Base-by-base conservation (phyloP, 2,113 vertebrate genomes). In the Syngnathus scovelli region DNA sequence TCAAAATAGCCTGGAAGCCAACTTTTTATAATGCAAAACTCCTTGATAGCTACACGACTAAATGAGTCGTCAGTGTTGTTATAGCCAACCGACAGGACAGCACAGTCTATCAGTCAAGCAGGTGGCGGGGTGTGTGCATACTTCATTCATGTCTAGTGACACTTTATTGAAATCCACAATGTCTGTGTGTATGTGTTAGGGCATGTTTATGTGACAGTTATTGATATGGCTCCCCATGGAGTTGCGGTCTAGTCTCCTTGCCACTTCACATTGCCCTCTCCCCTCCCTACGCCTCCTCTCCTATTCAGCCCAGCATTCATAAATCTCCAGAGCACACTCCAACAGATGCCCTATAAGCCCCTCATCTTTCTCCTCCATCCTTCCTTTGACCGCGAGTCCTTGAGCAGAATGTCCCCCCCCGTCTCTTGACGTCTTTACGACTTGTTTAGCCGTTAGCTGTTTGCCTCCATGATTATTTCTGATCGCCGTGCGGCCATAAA, bases 401-500 rank as follows among this genome's bases (percentile, higher is more conserved):
- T 90, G 89, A 88, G 83, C 74, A 77, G 75, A 76, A 76, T 71
- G 69, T 71, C 78, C 76, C 77, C 77, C 76, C 38, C 60, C 60
- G n/a, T 21, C 11, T 41, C 69, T 69, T 87, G 88, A 85, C 67
- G 71, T 86, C 77, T 92, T 91, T 89, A 90, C 73, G 78, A 84
- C 84, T 85, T 85, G 83, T 88, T 90, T 83, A 82, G 82, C 82
- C 67, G 68, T 75, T 43, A 79, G 79, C 77, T 81, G 79, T 88
- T 89, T 87, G 80, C 82, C 77, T 68, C 66, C n/a, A 11, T 71
- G 78, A 84, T 90, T 85, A 85, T 83, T 89, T 85, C 72, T 89
- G 85, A 89, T 89, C 84, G 85, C 82, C 65, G 62, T 59, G 66
- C 52, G 52, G 68, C 73, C 70, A 58, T 86, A 86, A 86, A 85